Evolutionary conservation across 2,113 vertebrate genomes (phyloP).

Genomic region (Siphamia tubifer): DNA sequence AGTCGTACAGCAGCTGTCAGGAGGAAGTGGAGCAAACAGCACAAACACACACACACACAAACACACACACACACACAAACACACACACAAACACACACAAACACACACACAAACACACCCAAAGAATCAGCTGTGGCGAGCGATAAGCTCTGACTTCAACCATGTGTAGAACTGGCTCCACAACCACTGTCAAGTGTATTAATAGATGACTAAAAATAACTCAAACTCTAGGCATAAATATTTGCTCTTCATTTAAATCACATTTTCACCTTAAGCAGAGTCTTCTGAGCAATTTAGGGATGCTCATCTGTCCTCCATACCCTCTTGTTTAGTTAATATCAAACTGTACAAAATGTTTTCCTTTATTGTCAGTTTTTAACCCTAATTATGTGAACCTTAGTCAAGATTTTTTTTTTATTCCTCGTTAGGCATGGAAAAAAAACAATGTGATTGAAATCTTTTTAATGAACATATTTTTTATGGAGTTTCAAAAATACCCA

Average conservation of each 20-base stretch:
- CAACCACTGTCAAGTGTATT: constrained; percentile 19
- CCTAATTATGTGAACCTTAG: too few relatives aligned
- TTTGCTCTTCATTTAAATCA: neutral
- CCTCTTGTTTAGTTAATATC: neutral
- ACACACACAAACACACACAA: too few relatives aligned
- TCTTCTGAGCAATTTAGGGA: neutral
- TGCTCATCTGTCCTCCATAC: neutral
- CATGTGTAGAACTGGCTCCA: constrained; percentile 2
- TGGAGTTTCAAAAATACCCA: too few relatives aligned
- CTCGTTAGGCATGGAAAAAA: too few relatives aligned
- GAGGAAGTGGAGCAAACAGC: constrained; percentile 26
- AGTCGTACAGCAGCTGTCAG: constrained; percentile 35
- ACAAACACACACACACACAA: neutral
- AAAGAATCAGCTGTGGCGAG: constrained; percentile 37
- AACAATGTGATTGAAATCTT: too few relatives aligned
- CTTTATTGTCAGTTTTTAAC: neutral
- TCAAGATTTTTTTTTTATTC: too few relatives aligned
- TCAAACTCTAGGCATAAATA: constrained; percentile 3
- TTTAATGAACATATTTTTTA: too few relatives aligned
- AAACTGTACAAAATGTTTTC: neutral
- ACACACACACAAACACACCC: neutral
- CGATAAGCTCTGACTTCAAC: constrained; percentile 33
- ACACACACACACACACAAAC: neutral
- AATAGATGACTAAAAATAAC: constrained; percentile 22
- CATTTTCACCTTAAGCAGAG: neutral